phyloP scores from a whole-genome alignment of 2,888 invertebrate genomes.

The Trichacis sp. region DNA sequence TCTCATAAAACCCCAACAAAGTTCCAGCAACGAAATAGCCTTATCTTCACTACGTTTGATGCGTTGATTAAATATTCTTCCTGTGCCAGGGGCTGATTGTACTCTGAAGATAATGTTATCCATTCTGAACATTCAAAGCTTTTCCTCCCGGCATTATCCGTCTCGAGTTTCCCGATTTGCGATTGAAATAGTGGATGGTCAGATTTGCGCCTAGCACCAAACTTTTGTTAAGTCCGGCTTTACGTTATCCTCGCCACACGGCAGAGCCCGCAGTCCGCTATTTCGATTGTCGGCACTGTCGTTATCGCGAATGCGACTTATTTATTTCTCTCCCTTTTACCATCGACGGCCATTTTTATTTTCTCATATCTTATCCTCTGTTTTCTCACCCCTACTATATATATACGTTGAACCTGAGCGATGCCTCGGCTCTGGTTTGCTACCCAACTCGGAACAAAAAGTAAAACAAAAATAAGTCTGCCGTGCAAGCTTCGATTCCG shows the following conservation, averaged over 20 bases:
- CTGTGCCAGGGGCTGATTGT: constrained; percentile 4
- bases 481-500: background rate
- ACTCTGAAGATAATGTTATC: constrained; percentile 29
- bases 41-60: background rate
- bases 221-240: constrained; percentile 45
- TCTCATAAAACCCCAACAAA: background rate
- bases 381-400: background rate
- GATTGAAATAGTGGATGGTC: constrained; percentile 43
- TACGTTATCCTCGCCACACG: constrained; percentile 41
- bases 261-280: constrained; percentile 31
- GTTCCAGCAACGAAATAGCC: background rate
- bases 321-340: constrained; percentile 38
- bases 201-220: constrained; percentile 42
- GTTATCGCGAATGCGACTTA: constrained; percentile 43
- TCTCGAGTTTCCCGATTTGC: constrained; percentile 43
- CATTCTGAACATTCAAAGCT: constrained; percentile 33
- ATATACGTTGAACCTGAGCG: background rate
- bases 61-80: constrained; percentile 6
- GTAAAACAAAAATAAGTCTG: constrained; percentile 20
- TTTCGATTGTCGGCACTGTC: constrained; percentile 42
- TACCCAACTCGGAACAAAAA: background rate
- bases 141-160: constrained; percentile 32
- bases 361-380: constrained; percentile 20
- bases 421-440: background rate
- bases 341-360: constrained; percentile 16